Percentiles rank a stretch among this genome's conserved stretches.
Evolutionary conservation across 2,888 invertebrate genomes (phyloP).

Genomic region (Hyposoter dolosus): DNA sequence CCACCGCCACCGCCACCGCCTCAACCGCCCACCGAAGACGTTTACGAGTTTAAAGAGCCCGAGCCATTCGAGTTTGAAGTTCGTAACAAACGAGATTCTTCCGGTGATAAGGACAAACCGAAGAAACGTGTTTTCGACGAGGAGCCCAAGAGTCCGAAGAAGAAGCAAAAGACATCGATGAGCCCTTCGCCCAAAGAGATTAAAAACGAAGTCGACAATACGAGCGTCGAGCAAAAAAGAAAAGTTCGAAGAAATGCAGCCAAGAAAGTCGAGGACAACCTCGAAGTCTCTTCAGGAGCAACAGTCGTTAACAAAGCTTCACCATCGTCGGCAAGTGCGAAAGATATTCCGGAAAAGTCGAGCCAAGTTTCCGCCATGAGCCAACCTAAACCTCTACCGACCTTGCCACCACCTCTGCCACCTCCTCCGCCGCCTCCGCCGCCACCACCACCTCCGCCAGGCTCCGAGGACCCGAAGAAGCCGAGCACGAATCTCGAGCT

Average conservation of each 20-base stretch:
- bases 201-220: constrained; percentile 61
- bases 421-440: constrained; percentile 65
- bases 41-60: constrained; percentile 95
- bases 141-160: constrained; percentile 82
- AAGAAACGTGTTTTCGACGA: constrained; percentile 83
- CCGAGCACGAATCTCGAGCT: constrained; percentile 79
- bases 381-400: constrained; percentile 74
- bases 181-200: constrained; percentile 70
- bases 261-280: constrained; percentile 72
- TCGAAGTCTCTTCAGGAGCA: constrained; percentile 56
- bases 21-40: constrained; percentile 86
- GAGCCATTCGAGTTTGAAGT: constrained; percentile 95
- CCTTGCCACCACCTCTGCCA: constrained; percentile 51
- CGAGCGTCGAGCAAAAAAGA: constrained; percentile 55
- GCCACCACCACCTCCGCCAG: constrained; percentile 48
- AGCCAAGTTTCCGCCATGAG: constrained; percentile 84
- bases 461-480: constrained; percentile 70
- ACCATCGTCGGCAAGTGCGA: constrained; percentile 71
- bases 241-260: constrained; percentile 71
- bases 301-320: constrained; percentile 69
- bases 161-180: constrained; percentile 78
- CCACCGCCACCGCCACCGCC: constrained; percentile 6
- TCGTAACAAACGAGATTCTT: constrained; percentile 80
- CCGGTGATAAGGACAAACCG: constrained; percentile 80
- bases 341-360: constrained; percentile 86